Conservation (phyloP, 2,888 invertebrate species). For the Harpalus rubripes region DNA sequence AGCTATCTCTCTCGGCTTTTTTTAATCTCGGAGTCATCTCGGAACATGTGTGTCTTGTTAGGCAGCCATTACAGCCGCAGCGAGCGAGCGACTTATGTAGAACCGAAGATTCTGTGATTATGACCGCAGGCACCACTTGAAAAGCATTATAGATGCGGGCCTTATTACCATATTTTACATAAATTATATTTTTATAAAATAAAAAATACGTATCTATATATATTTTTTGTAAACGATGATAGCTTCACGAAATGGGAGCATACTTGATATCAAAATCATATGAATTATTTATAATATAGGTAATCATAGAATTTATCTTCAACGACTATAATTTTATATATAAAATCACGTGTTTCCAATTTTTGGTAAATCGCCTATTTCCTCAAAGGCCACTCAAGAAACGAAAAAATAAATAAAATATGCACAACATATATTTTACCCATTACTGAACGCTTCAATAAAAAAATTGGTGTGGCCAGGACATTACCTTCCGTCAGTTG, state of each 20-base stretch:
- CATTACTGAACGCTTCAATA: no score
- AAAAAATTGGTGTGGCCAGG: no score
- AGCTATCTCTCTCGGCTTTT: constrained; percentile 25
- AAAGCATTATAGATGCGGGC: constrained; percentile 73
- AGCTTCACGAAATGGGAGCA: constrained; percentile 48
- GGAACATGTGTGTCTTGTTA: constrained; percentile 65
- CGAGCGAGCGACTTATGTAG: constrained; percentile 54
- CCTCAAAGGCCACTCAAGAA: neutral
- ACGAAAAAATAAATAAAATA: no score
- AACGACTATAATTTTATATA: constrained; percentile 22
- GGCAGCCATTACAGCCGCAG: constrained; percentile 57
- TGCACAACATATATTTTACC: no score
- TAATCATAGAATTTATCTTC: constrained; percentile 34
- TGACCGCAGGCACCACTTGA: constrained; percentile 77
- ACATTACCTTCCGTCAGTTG: no score
- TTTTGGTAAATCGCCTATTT: constrained; percentile 35
- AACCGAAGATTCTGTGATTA: constrained; percentile 72
- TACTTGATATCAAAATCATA: constrained; percentile 44
- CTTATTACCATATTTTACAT: constrained; percentile 67
- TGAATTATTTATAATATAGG: constrained; percentile 50
- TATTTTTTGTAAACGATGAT: constrained; percentile 49
- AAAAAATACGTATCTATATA: constrained; percentile 51
- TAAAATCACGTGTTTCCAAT: constrained; percentile 25
- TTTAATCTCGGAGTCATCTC: constrained; percentile 60
- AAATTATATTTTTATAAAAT: constrained; percentile 67